Conservation (phyloP, 2,888 invertebrate species). For the Limulus polyphemus region DNA sequence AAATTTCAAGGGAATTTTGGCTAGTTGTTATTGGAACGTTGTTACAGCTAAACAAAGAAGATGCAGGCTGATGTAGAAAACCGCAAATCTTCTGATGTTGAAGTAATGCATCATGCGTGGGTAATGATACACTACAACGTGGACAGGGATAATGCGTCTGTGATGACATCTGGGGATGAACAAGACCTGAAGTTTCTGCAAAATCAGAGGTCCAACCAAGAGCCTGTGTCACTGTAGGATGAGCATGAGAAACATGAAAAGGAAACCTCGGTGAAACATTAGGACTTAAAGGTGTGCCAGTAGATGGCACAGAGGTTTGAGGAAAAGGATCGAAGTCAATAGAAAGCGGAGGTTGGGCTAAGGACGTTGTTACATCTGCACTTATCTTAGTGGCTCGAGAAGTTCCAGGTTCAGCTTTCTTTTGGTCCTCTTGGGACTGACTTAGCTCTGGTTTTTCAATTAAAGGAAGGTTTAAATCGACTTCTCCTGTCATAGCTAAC, state of each 20-base stretch:
- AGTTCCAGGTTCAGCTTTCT: no score
- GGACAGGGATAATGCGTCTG: slow-evolving; percentile 8
- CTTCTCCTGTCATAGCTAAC: slow-evolving; percentile 69
- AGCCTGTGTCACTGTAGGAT: slow-evolving; percentile 14
- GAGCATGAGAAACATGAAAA: slow-evolving; percentile 17
- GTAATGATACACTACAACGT: slow-evolving; percentile 14
- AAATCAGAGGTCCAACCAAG: slow-evolving; percentile 9
- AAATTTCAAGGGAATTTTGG: no score
- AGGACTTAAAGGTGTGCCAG: not conserved
- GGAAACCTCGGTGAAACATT: slow-evolving; percentile 11
- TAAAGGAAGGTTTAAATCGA: slow-evolving; percentile 69
- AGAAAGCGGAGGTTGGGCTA: no score
- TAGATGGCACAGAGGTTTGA: not conserved
- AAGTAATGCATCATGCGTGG: slow-evolving; percentile 14
- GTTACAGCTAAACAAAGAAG: no score
- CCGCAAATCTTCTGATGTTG: slow-evolving; percentile 9
- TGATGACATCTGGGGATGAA: slow-evolving; percentile 6
- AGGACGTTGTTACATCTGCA: no score
- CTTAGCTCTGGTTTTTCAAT: slow-evolving; percentile 64
- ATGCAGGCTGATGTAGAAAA: no score
- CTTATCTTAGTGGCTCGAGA: no score
- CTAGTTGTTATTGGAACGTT: no score
- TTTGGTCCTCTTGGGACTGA: slow-evolving; percentile 16
- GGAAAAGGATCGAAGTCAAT: not conserved
- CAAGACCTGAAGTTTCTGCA: slow-evolving; percentile 1